phyloP scores from a whole-genome alignment of 2,113 vertebrate species.

The zebrafish (Danio rerio) region GRCz12tu NC_133189.1:54021001-54021500 shows the following conservation, averaged over 20 bases:
- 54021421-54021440: no score
- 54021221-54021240: not conserved
- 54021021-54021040: conserved; percentile 5
- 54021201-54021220: conserved; percentile 36
- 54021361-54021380: no score
- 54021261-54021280: no score
- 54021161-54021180: conserved; percentile 9
- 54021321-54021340: no score
- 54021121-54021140: conserved; percentile 11
- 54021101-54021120: conserved; percentile 24
- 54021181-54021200: conserved; percentile 13
- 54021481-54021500: no score
- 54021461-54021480: no score
- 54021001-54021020: not conserved
- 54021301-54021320: no score
- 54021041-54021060: conserved; percentile 7
- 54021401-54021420: no score
- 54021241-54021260: not conserved
- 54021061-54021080: not conserved
- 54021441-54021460: no score
- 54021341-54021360: no score
- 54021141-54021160: conserved; percentile 26
- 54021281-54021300: no score
- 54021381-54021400: no score
- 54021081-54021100: conserved; percentile 32